phyloP scores from a whole-genome alignment of 2,888 invertebrate species.

The Nephrocerus scutellatus region DNA sequence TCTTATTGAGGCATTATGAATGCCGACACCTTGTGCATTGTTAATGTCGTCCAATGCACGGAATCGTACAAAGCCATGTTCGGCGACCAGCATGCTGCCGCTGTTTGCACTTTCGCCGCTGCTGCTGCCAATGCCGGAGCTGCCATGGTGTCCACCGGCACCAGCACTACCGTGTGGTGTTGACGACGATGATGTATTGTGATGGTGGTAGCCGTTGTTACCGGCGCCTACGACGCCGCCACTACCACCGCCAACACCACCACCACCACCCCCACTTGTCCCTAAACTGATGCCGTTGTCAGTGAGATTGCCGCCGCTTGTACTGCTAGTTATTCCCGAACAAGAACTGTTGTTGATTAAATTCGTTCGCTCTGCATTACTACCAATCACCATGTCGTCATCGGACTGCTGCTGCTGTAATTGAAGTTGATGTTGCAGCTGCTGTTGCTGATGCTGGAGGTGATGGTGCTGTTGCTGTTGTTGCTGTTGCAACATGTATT shows the following conservation, averaged over 20 bases:
- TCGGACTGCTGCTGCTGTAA: constrained; percentile 28
- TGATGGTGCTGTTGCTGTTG: constrained; percentile 18
- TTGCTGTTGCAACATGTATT: constrained; percentile 18
- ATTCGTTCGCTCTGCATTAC: constrained; percentile 40
- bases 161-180: constrained; percentile 47
- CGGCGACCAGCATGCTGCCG: constrained; percentile 77
- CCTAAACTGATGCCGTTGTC: constrained; percentile 16
- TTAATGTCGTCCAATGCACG: constrained; percentile 57
- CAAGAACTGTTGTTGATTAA: constrained; percentile 32
- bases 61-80: constrained; percentile 83
- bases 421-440: constrained; percentile 20
- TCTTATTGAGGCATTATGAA: constrained; percentile 31
- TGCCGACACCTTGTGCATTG: constrained; percentile 30
- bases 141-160: constrained; percentile 16
- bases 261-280: no score
- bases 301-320: constrained; percentile 24
- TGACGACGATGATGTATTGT: constrained; percentile 7
- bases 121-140: constrained; percentile 43
- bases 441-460: constrained; percentile 25
- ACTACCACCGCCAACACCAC: no score
- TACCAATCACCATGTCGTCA: constrained; percentile 37
- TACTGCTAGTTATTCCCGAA: constrained; percentile 23
- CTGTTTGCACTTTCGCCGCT: constrained; percentile 52
- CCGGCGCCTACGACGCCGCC: no score
- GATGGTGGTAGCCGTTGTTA: constrained; percentile 1